phyloP scores from a whole-genome alignment of 2,113 vertebrate genomes.

The Lepidothrix coronata region DNA sequence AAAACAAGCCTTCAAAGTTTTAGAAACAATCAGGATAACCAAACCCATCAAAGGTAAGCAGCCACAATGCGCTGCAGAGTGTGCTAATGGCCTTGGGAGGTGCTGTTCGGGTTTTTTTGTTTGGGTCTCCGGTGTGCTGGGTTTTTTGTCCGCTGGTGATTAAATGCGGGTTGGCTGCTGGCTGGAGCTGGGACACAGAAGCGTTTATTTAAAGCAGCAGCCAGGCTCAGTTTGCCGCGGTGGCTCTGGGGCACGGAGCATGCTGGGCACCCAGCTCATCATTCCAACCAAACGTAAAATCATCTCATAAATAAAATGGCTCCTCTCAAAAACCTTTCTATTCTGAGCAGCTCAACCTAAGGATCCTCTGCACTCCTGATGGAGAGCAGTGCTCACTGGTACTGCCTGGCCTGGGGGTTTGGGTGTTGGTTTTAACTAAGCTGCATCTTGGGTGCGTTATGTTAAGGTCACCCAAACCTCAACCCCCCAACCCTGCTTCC shows the following conservation, averaged over 20 bases:
- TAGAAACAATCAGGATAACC: neutral
- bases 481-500: neutral
- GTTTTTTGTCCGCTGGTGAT: neutral
- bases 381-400: neutral
- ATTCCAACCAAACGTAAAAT: neutral
- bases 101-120: neutral
- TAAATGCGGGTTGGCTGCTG: too few relatives aligned
- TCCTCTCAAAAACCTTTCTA: neutral
- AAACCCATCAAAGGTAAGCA: fast-evolving
- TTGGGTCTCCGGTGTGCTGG: neutral
- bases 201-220: neutral
- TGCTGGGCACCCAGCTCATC: neutral
- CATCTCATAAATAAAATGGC: too few relatives aligned
- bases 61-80: neutral
- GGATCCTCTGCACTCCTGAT: neutral
- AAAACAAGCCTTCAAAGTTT: neutral
- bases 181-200: neutral
- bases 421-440: neutral
- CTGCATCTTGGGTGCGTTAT: fast-evolving
- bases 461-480: neutral
- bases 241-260: neutral
- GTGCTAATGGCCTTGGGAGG: neutral
- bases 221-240: neutral
- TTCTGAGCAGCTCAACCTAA: neutral
- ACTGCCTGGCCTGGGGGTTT: neutral